Percentiles rank a stretch among this genome's conserved stretches.
These are phyloP conservation scores for Corvus hawaiiensis DNA, from an alignment of 2,113 vertebrate genomes.

Conservation along the genomic window DNA sequence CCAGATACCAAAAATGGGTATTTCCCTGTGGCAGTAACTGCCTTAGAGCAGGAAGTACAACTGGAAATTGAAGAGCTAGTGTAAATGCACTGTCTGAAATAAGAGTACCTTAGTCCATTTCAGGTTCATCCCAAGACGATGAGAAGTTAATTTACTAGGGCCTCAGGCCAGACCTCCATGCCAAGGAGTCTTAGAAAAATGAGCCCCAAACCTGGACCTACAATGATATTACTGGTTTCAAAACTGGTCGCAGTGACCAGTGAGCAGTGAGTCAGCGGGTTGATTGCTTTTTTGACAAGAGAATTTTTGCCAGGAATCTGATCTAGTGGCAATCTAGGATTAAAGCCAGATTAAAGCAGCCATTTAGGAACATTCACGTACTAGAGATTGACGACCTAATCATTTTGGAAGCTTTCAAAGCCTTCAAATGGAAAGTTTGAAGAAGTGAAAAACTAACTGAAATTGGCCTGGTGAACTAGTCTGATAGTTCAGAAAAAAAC, in stretches of 20 bases:
- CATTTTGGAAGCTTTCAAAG: neutral
- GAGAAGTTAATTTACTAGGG: neutral
- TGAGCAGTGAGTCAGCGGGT: neutral
- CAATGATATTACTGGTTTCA: neutral
- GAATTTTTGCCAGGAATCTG: neutral
- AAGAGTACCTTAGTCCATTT: neutral
- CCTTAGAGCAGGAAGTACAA: neutral
- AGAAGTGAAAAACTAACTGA: neutral
- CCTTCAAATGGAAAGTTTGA: neutral
- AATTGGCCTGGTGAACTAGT: neutral
- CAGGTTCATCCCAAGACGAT: neutral
- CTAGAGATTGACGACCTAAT: neutral
- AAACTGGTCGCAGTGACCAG: neutral
- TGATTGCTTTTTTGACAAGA: neutral
- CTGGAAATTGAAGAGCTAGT: neutral
- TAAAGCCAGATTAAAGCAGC: neutral
- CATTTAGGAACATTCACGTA: neutral
- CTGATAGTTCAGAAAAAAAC: neutral
- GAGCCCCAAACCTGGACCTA: neutral
- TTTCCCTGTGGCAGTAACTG: neutral
- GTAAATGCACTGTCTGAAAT: neutral
- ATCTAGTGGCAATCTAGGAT: neutral
- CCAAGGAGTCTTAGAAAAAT: neutral
- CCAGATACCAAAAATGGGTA: neutral
- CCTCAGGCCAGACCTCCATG: neutral